Evolutionary conservation across 2,797 vertebrate genomes (phyloP), one percentile per base, ranked within the genome.

Genomic region (Cyclura pinguis): DNA sequence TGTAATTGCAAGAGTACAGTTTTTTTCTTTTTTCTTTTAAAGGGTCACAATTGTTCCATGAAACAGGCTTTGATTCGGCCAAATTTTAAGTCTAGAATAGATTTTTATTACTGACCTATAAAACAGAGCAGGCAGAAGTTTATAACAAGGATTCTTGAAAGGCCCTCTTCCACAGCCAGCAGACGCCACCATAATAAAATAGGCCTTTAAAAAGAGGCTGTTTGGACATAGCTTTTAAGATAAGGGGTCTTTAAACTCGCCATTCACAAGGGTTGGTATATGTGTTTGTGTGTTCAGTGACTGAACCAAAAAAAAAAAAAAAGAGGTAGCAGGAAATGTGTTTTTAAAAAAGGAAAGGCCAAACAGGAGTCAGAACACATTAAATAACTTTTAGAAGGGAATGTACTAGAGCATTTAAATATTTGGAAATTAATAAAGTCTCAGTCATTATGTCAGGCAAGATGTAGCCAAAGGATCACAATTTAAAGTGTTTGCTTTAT

Each of bases 51-150:
- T 86, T 88, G 27, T 59, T 95, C 89, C 88, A 0, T 1, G 81
- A 52, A 62, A 42, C 29, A 13, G 81, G 78, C 8, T 91, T 93
- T 93, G 91, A 67, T 74, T 67, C 84, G 22, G 86, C 92, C 10
- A 69, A 92, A 93, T 55, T 92, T 96, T 69, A 84, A 94, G 93
- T 94, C 92, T 92, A 87, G 42, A 94, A 93, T 91, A 55, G 89
- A 55, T 69, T 94, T 96, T 96, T 95, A 95, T 87, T 95, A 92
- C 92, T 81, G 92, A 91, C 91, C 92, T 94, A 94, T 91, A 94
- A 96, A 93, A 90, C 86, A 90, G 94, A 92, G 92, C 87, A 55
- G 85, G 89, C 22, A 88, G 89, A 38, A 92, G 92, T 96, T 96
- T 93, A 91, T 90, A 90, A 94, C 0, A 8, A 13, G 90, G 89